Conservation (phyloP, 2,113 vertebrate genomes). For the Symphodus melops region DNA sequence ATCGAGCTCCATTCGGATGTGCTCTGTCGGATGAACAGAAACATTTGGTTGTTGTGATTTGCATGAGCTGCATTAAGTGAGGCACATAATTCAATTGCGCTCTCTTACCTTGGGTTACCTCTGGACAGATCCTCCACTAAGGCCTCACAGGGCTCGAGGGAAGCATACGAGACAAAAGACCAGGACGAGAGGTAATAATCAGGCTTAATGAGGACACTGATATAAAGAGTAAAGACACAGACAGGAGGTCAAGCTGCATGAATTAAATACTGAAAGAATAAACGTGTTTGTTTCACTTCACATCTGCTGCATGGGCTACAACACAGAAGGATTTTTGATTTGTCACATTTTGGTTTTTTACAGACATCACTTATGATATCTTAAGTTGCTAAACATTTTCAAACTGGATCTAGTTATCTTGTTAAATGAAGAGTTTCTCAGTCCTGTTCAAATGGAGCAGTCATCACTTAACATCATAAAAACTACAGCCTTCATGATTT, state of each 20-base stretch:
- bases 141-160: background rate
- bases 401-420: no score
- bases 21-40: background rate
- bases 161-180: background rate
- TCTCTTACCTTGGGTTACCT: background rate
- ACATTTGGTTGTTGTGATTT: conserved; percentile 2
- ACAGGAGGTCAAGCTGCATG: background rate
- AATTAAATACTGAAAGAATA: no score
- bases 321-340: no score
- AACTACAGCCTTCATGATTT: no score
- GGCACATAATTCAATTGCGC: conserved; percentile 7
- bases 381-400: no score
- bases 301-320: no score
- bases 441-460: no score
- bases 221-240: background rate
- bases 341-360: no score
- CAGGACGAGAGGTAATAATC: background rate
- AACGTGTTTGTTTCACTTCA: no score
- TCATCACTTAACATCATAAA: no score
- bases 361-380: no score
- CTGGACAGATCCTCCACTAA: background rate
- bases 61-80: conserved; percentile 6
- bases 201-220: background rate
- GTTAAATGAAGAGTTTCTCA: no score
- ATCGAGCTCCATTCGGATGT: background rate